A percentile compares a stretch with the other conserved stretches of the same genome.
phyloP scores from a whole-genome alignment of 1,140 invertebrate genomes.

The Magallana angulata region DNA sequence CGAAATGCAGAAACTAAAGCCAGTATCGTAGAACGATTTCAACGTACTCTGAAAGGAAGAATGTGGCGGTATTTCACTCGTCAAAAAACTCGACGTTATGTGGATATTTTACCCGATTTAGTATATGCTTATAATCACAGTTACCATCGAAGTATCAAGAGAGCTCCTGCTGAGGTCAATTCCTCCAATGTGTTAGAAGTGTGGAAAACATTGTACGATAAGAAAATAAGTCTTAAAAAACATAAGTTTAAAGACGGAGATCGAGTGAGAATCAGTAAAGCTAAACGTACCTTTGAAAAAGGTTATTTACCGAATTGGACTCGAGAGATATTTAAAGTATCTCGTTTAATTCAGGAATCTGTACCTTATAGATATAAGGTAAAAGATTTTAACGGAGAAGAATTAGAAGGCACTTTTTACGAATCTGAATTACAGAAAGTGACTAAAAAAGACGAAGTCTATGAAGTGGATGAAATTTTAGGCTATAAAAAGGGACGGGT shows the following conservation, averaged over 20 bases:
- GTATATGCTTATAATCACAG: conserved; percentile 40
- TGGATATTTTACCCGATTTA: conserved; percentile 40
- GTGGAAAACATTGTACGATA: conserved; percentile 14
- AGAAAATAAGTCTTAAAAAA: background rate
- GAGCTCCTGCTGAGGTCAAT: conserved; percentile 24
- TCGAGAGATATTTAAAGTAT: background rate
- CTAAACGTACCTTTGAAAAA: conserved; percentile 51
- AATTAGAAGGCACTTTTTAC: conserved; percentile 41
- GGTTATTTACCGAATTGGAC: conserved; percentile 52
- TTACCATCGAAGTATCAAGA: conserved; percentile 19
- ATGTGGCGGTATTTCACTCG: conserved; percentile 53
- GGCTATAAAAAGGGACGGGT: background rate
- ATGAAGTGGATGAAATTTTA: background rate
- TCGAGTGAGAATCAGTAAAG: conserved; percentile 44
- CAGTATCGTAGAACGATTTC: conserved; percentile 46
- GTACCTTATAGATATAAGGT: background rate
- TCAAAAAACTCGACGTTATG: conserved; percentile 19
- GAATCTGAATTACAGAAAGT: conserved; percentile 37
- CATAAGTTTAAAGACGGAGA: conserved; percentile 29
- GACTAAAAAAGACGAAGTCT: conserved; percentile 2
- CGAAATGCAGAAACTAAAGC: conserved; percentile 33
- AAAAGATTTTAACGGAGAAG: conserved; percentile 24
- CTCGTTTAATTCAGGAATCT: background rate
- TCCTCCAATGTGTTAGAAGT: conserved; percentile 12
- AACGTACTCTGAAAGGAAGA: conserved; percentile 38